Evolutionary conservation across 2,888 invertebrate genomes (phyloP).

Genomic region (Stenodera caucasica): DNA sequence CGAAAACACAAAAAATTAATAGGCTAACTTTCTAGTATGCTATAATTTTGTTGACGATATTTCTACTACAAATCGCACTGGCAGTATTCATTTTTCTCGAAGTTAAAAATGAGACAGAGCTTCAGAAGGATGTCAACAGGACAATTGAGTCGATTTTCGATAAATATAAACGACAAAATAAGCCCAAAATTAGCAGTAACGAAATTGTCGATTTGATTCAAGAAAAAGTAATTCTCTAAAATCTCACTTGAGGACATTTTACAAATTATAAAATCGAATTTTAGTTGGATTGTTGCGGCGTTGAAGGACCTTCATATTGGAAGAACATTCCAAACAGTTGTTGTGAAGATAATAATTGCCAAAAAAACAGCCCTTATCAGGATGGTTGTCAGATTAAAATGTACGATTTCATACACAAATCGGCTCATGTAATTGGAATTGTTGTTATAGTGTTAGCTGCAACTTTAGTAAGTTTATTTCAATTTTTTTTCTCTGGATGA

Average conservation of each 20-base stretch:
- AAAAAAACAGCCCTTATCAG: background rate
- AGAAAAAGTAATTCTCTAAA: constrained; percentile 58
- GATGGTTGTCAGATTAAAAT: constrained; percentile 24
- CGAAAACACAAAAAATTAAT: background rate
- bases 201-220: constrained; percentile 65
- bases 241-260: too few species aligned
- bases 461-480: constrained; percentile 29
- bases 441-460: constrained; percentile 28
- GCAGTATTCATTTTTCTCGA: constrained; percentile 65
- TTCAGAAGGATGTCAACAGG: constrained; percentile 42
- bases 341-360: constrained; percentile 13
- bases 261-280: too few species aligned
- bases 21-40: background rate
- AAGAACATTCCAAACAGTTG: background rate
- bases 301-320: constrained; percentile 19
- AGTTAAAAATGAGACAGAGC: constrained; percentile 58
- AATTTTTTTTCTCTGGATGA: too few species aligned
- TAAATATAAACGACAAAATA: constrained; percentile 43
- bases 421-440: constrained; percentile 31
- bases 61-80: background rate
- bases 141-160: constrained; percentile 53
- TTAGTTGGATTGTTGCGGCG: constrained; percentile 34
- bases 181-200: constrained; percentile 42
- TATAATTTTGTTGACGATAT: background rate
- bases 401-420: constrained; percentile 25